Percentiles rank a stretch among this genome's conserved stretches.
These are phyloP conservation scores for Anthopleura xanthogrammica DNA, from an alignment of 92 coral and sea anemone genomes.

Conservation along the genomic window DNA sequence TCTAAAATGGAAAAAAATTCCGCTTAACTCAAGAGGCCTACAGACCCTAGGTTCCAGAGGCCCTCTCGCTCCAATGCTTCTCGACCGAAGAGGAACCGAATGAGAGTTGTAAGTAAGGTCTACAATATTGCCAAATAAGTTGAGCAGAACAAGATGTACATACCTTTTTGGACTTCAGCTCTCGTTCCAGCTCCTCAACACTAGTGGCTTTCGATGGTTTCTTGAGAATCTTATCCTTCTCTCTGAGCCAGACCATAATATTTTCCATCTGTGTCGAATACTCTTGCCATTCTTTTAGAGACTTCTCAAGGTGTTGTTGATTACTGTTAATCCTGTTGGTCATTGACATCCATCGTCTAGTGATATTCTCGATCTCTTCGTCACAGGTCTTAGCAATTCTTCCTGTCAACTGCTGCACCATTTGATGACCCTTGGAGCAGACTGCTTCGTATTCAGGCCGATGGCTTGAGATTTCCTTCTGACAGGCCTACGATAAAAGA, in stretches of 20 bases:
- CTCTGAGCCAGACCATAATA: slow-evolving; percentile 93
- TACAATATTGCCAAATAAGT: too few relatives aligned
- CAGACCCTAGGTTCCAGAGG: too few relatives aligned
- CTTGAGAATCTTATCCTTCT: slow-evolving; percentile 76
- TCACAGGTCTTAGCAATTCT: slow-evolving; percentile 62
- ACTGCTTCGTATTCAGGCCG: slow-evolving; percentile 67
- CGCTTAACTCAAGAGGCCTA: too few relatives aligned
- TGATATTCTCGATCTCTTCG: slow-evolving; percentile 60
- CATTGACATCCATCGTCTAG: slow-evolving; percentile 73
- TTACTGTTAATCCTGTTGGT: slow-evolving; percentile 77
- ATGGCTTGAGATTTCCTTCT: slow-evolving; percentile 64
- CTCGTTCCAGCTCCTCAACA: slow-evolving; percentile 73
- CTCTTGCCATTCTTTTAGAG: slow-evolving; percentile 95
- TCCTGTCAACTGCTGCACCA: slow-evolving; percentile 55
- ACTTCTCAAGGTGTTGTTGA: slow-evolving; percentile 86
- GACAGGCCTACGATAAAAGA: slow-evolving; percentile 69
- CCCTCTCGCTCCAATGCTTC: too few relatives aligned
- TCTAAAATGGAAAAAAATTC: too few relatives aligned
- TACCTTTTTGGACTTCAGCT: slow-evolving; percentile 81
- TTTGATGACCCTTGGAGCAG: slow-evolving; percentile 65
- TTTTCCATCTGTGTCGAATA: slow-evolving; percentile 92
- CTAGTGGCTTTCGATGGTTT: slow-evolving; percentile 58
- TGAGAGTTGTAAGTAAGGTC: too few relatives aligned
- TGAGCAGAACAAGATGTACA: not conserved
- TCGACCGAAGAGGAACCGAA: too few relatives aligned